Evolutionary conservation across 2,888 invertebrate genomes (phyloP).

Genomic region (Strigamia transsilvanica): DNA sequence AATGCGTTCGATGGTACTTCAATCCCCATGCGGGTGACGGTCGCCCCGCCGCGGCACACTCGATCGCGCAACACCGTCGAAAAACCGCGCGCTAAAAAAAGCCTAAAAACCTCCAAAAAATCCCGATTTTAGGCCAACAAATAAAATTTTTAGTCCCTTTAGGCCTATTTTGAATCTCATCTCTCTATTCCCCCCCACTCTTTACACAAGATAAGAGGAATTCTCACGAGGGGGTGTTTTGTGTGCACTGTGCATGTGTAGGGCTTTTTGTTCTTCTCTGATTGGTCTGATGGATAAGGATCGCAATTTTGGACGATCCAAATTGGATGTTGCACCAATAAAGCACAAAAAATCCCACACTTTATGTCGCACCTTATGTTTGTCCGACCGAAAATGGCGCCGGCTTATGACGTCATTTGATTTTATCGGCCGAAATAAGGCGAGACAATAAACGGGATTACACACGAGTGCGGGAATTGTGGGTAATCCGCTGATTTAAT

Average conservation of each 20-base stretch:
- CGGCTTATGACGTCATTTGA: constrained; percentile 33
- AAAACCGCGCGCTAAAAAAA: too few relatives aligned
- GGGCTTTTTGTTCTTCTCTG: not conserved
- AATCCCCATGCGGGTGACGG: too few relatives aligned
- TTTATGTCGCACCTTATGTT: constrained; percentile 17
- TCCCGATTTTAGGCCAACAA: not conserved
- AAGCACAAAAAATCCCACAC: constrained; percentile 21
- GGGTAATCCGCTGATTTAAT: constrained; percentile 41
- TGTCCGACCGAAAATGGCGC: constrained; percentile 10
- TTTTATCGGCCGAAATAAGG: not conserved
- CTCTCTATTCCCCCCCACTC: not conserved
- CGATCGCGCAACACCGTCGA: too few relatives aligned
- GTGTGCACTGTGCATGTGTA: not conserved
- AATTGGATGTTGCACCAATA: constrained; percentile 36
- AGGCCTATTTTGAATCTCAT: not conserved
- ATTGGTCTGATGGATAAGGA: constrained; percentile 12
- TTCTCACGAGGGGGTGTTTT: constrained; percentile 27
- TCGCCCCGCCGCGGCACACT: too few relatives aligned
- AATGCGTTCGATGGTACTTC: too few relatives aligned
- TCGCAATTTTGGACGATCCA: constrained; percentile 5
- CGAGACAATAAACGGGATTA: constrained; percentile 22
- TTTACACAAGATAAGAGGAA: constrained; percentile 10
- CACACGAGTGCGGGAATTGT: not conserved
- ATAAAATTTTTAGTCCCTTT: not conserved
- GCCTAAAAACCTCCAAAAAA: too few relatives aligned